Evolutionary conservation across 92 coral and sea anemone species (phyloP).

Genomic region (Epizoanthus stellaris): DNA sequence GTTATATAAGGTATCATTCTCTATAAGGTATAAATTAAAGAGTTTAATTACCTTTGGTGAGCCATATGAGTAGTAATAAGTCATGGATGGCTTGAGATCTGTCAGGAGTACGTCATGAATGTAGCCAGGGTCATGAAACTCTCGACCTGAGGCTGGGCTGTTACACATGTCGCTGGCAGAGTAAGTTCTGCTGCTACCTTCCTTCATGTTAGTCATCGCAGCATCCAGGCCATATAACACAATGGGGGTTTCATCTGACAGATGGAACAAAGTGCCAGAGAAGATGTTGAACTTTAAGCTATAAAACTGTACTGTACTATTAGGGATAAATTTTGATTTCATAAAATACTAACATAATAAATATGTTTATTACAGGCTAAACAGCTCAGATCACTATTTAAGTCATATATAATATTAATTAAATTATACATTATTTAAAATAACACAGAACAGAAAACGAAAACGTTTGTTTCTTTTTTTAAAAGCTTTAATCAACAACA

Average conservation of each 20-base stretch:
- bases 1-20: neutral
- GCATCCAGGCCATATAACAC: slow-evolving; percentile 26
- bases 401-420: too few species aligned
- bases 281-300: neutral
- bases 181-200: slow-evolving; percentile 57
- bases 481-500: too few species aligned
- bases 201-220: slow-evolving; percentile 7
- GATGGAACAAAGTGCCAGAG: neutral
- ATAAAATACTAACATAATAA: too few species aligned
- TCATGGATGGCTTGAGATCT: slow-evolving; percentile 74
- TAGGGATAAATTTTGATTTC: too few species aligned
- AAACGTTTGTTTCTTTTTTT: too few species aligned
- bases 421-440: too few species aligned
- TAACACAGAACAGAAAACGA: too few species aligned
- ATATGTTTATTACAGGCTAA: too few species aligned
- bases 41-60: slow-evolving; percentile 67
- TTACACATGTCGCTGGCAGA: slow-evolving; percentile 82
- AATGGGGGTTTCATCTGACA: slow-evolving; percentile 29
- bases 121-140: slow-evolving; percentile 83
- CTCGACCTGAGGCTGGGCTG: slow-evolving; percentile 65
- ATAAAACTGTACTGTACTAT: neutral
- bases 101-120: slow-evolving; percentile 88
- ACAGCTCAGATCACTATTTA: too few species aligned
- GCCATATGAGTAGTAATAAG: slow-evolving; percentile 85
- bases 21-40: neutral